Conservation (phyloP, 2,113 vertebrate species). For the Melanotaenia duboulayi region DNA sequence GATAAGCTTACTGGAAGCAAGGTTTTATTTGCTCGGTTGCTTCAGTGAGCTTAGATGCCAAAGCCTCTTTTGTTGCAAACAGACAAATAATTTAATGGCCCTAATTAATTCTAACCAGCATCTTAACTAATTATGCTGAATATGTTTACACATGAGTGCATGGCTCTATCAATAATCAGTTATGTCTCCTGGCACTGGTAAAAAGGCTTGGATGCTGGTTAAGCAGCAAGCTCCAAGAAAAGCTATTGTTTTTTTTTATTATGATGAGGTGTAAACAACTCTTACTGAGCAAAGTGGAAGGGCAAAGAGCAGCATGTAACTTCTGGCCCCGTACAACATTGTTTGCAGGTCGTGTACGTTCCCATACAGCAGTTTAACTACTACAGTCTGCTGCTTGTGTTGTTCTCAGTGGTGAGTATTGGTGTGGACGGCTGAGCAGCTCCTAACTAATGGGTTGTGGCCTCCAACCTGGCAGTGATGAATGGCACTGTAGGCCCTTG, state of each 20-base stretch:
- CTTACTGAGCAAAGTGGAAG: slow-evolving; percentile 3
- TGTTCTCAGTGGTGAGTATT: slow-evolving; percentile 34
- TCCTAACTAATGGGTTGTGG: slow-evolving; percentile 66
- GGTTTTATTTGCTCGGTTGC: slow-evolving; percentile 31
- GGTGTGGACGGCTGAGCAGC: slow-evolving; percentile 38
- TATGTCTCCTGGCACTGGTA: slow-evolving; percentile 27
- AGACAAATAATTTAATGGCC: slow-evolving; percentile 57
- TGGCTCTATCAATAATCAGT: slow-evolving; percentile 44
- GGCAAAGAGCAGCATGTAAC: not conserved
- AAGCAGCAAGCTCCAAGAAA: not conserved
- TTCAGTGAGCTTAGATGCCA: slow-evolving; percentile 32
- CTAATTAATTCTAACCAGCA: slow-evolving; percentile 47
- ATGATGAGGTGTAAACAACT: not conserved
- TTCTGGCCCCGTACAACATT: slow-evolving; percentile 8
- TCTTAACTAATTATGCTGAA: slow-evolving; percentile 50
- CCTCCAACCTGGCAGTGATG: slow-evolving; percentile 70
- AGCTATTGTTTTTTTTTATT: not conserved
- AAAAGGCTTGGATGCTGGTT: not conserved
- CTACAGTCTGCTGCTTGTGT: not conserved
- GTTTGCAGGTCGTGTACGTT: slow-evolving; percentile 14
- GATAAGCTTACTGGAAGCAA: slow-evolving; percentile 27
- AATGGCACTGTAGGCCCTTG: slow-evolving; percentile 50
- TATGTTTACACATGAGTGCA: slow-evolving; percentile 58
- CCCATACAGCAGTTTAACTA: slow-evolving; percentile 1
- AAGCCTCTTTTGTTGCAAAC: slow-evolving; percentile 33